These are phyloP conservation scores for Aphaenogaster ashmeadi DNA, from an alignment of 1,140 invertebrate genomes.

Conservation along the genomic window DNA sequence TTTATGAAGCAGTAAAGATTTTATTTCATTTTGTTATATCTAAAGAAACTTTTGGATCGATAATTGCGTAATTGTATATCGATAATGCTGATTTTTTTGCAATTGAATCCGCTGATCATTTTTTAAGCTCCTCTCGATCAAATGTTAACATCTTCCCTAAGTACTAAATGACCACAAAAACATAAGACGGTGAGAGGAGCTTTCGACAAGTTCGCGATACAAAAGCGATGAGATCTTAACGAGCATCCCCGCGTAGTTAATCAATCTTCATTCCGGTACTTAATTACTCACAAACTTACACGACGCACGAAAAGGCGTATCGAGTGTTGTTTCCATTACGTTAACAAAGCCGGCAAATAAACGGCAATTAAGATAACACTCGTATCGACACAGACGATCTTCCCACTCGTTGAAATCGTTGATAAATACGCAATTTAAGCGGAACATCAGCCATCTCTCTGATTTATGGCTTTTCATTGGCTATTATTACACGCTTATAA, in stretches of 20 bases:
- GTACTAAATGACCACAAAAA: slow-evolving; percentile 9
- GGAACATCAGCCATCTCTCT: neutral
- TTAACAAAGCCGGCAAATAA: slow-evolving; percentile 27
- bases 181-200: neutral
- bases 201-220: slow-evolving; percentile 48
- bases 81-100: neutral
- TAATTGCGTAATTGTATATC: neutral
- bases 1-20: neutral
- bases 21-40: neutral
- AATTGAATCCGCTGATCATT: neutral
- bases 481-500: neutral
- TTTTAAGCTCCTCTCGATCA: slow-evolving; percentile 25
- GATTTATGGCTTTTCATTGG: slow-evolving; percentile 20
- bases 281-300: slow-evolving; percentile 66
- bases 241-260: slow-evolving; percentile 58
- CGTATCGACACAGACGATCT: slow-evolving; percentile 24
- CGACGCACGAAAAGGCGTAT: slow-evolving; percentile 61
- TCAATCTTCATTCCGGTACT: slow-evolving; percentile 71
- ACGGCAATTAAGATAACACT: slow-evolving; percentile 58
- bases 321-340: slow-evolving; percentile 41
- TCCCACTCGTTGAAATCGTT: slow-evolving; percentile 19
- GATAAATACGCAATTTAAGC: slow-evolving; percentile 27
- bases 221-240: slow-evolving; percentile 53
- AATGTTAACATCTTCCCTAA: slow-evolving; percentile 27
- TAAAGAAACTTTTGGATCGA: neutral